Evolutionary conservation across 2,888 invertebrate genomes (phyloP).

Genomic region (Eudasyphora cyanicolor): DNA sequence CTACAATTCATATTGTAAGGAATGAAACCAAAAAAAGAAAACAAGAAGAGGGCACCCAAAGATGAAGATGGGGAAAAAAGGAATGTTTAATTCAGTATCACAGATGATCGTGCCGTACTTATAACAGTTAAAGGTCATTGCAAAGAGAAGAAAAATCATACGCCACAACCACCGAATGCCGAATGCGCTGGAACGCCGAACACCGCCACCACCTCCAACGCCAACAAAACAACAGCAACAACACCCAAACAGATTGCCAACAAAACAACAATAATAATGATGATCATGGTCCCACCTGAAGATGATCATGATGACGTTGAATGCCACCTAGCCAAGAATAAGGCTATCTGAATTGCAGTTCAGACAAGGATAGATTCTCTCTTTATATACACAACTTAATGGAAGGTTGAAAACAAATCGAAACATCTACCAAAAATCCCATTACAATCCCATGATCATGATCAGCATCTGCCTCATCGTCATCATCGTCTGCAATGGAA

Average conservation of each 20-base stretch:
- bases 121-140: slow-evolving; percentile 73
- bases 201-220: not conserved
- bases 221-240: not conserved
- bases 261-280: too few species aligned
- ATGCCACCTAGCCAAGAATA: slow-evolving; percentile 6
- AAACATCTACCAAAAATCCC: slow-evolving; percentile 32
- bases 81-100: slow-evolving; percentile 68
- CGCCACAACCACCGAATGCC: slow-evolving; percentile 50
- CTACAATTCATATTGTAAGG: slow-evolving; percentile 47
- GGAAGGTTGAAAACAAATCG: slow-evolving; percentile 36
- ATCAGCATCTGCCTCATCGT: not conserved
- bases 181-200: slow-evolving; percentile 46
- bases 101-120: slow-evolving; percentile 71
- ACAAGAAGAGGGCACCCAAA: not conserved
- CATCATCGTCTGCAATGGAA: not conserved
- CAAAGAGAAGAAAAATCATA: slow-evolving; percentile 56
- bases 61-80: slow-evolving; percentile 25
- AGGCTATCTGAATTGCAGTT: slow-evolving; percentile 38
- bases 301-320: slow-evolving; percentile 49
- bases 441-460: slow-evolving; percentile 49
- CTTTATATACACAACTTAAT: not conserved
- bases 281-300: not conserved
- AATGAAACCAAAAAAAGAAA: slow-evolving; percentile 35
- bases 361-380: too few species aligned
- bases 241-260: not conserved